Base-by-base conservation (phyloP, 2,113 vertebrate species). In the Grallaria varia region DNA sequence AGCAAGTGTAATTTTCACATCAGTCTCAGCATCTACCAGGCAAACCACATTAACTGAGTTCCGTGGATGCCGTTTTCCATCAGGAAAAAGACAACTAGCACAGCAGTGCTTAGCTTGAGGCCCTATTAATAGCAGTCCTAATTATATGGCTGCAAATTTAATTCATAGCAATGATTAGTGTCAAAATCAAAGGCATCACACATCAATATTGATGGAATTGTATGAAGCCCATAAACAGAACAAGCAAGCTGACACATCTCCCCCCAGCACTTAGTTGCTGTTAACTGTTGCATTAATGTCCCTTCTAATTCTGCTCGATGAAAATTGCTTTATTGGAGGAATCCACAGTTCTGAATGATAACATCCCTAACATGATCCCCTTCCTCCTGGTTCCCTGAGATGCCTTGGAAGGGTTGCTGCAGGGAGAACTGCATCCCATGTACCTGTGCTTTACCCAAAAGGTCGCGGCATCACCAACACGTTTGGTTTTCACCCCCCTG, bases 131-230 rank as follows among this genome's bases (percentile, higher is more conserved):
- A 98, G 98, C 95, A 95, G 91, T 90, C 93, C 97, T 98, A 98
- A 98, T 98, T 98, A 98, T 97, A 98, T 96, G 97, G 97, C 98
- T 98, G 97, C 96, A 98, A 96, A 98, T 97, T 97, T 98, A 97
- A 98, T 97, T 98, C 97, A 84, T 97, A 96, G 97, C 97, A 95
- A 98, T 97, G 97, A 98, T 97, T 97, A 97, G 95, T 97, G 97
- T 98, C 97, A 97, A 95, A 98, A 98, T 97, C 97, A 98, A 97
- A 98, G 97, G 94, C 97, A 98, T 97, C 97, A 97, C 95, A 45
- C 97, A 98, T 98, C 98, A 98, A 98, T 98, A 98, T 98, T 98
- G 98, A 97, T 98, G 93, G 97, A 95, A 97, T 94, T 96, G 95
- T 81, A 88, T 93, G 94, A 92, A 95, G 85, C 85, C 97, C 96